Base-by-base conservation (phyloP, 1,140 invertebrate species). In the Pseudomyrmex concolor region DNA sequence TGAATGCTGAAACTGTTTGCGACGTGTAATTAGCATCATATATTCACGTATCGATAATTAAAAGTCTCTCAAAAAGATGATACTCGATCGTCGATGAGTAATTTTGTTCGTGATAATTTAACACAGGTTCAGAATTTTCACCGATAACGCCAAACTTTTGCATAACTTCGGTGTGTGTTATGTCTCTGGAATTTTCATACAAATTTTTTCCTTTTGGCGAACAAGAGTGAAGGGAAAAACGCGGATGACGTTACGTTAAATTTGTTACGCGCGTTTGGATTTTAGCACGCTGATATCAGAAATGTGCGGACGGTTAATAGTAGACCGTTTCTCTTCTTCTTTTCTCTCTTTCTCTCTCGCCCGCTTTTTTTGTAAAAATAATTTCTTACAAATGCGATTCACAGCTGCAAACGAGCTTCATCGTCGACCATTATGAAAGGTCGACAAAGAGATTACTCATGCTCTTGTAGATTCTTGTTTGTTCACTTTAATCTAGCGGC, bases 181-280 rank as follows among this genome's bases (percentile, higher is more conserved):
- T 2, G 17, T 34, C 15, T 12, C 1, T 17, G 12, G 13, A 57
- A 48, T 5, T 50, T 62, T 74, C n/a, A 80, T 84, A 74, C 57
- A 19, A 73, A 73, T 80, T 86, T 34, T 43, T 45, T 54, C 1
- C 19, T 45, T 17, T 43, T 4, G 19, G 15, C 12, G 10, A 50
- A 70, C 12, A 70, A 70, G 13, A n/a, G 10, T 48, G 15, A 50
- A 22, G 45, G 5, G 5, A 22, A 59, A 64, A 84, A 72, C 73
- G 72, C 84, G 54, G 43, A 55, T 43, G 76, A 77, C 57, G 59
- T 77, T 72, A 66, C 66, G 70, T 87, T 91, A 91, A 92, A 88
- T 87, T 90, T 92, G 86, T 91, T 92, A 90, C 87, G 84, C 85
- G 83, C 90, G 86, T 91, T 91, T 88, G 77, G 84, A 90, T 85